Percentiles rank a stretch among this genome's conserved stretches.
Evolutionary conservation across 2,888 invertebrate genomes (phyloP).

Genomic region (Napeogenes inachia): DNA sequence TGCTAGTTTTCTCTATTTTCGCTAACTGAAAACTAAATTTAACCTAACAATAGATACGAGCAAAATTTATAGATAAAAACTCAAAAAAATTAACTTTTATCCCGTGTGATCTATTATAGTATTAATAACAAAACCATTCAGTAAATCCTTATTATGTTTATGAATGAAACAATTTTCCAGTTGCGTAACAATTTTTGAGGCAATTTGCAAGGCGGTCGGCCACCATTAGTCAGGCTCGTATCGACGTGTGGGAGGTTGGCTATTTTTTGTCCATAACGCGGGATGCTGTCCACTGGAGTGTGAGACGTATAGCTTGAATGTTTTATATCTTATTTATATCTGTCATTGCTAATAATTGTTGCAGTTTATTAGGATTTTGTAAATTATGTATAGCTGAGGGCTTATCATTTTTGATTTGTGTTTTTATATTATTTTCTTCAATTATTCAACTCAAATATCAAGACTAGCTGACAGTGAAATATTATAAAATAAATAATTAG

Average conservation of each 20-base stretch:
- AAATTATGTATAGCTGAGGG: background rate
- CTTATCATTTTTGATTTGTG: no score
- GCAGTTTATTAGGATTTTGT: conserved; percentile 1
- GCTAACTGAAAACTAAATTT: conserved; percentile 19
- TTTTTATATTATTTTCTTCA: no score
- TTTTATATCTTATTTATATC: background rate
- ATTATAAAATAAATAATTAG: no score
- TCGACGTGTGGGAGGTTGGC: conserved; percentile 59
- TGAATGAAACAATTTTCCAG: conserved; percentile 76
- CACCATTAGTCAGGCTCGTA: conserved; percentile 71
- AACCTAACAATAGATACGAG: no score
- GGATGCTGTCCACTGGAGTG: conserved; percentile 54
- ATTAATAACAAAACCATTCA: conserved; percentile 62
- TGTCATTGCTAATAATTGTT: no score
- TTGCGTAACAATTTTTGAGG: conserved; percentile 62
- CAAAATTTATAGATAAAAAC: no score
- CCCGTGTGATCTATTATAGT: conserved; percentile 42
- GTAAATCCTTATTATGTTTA: conserved; percentile 29
- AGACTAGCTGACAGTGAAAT: no score
- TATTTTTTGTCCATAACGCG: conserved; percentile 62
- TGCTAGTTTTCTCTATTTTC: conserved; percentile 58
- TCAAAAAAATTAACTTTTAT: no score
- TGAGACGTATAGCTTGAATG: conserved; percentile 15
- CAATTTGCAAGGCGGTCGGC: conserved; percentile 67
- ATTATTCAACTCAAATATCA: no score